Conservation (phyloP, 2,888 invertebrate species). For the Pasiphila rectangulata region DNA sequence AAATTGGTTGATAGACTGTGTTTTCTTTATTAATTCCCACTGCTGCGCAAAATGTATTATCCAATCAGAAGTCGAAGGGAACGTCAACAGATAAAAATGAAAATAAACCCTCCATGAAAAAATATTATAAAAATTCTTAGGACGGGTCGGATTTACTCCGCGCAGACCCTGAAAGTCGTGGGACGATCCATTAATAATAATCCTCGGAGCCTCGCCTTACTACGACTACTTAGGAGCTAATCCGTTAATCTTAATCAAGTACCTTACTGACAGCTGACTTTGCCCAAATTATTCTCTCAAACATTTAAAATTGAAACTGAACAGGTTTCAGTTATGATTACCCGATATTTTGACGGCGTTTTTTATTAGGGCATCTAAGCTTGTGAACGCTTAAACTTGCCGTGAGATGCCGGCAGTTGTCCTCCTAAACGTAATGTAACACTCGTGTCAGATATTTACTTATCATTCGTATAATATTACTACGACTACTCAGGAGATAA, state of each 20-base stretch:
- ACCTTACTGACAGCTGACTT: slow-evolving; percentile 48
- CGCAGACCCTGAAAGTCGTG: slow-evolving; percentile 36
- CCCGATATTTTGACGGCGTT: too few relatives aligned
- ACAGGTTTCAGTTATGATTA: too few relatives aligned
- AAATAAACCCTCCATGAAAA: slow-evolving; percentile 9
- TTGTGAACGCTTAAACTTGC: too few relatives aligned
- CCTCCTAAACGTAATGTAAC: too few relatives aligned
- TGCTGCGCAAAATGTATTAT: too few relatives aligned
- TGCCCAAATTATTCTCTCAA: slow-evolving; percentile 29
- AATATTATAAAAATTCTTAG: slow-evolving; percentile 10
- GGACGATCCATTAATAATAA: slow-evolving; percentile 51
- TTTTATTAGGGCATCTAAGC: too few relatives aligned
- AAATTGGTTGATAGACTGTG: too few relatives aligned
- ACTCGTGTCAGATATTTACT: too few relatives aligned
- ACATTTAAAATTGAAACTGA: slow-evolving; percentile 22
- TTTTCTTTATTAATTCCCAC: too few relatives aligned
- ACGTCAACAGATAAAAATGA: slow-evolving; percentile 1
- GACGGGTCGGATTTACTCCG: slow-evolving; percentile 14
- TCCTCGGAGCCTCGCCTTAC: slow-evolving; percentile 39
- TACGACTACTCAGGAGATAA: slow-evolving; percentile 43
- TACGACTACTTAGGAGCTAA: slow-evolving; percentile 44
- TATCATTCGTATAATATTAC: too few relatives aligned
- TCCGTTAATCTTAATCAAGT: slow-evolving; percentile 57
- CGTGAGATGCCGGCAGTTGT: too few relatives aligned
- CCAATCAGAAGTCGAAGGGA: background rate